A percentile compares a stretch with the other conserved stretches of the same genome.
Evolutionary conservation across 2,113 vertebrate genomes (phyloP).

Genomic region (Pachycephala philippinensis): DNA sequence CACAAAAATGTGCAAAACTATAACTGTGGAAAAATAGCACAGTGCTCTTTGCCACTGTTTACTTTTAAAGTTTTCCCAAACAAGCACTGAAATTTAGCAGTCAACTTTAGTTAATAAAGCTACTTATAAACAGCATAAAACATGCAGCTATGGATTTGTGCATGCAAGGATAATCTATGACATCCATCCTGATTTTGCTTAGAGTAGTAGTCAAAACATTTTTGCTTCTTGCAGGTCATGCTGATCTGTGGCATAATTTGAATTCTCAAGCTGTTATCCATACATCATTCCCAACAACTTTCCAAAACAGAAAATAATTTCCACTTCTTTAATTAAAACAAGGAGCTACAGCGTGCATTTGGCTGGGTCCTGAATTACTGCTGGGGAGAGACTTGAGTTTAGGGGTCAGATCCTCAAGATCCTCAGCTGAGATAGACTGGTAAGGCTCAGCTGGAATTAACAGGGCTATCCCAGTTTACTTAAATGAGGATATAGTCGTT

Average conservation of each 20-base stretch:
- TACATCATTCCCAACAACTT: slow-evolving; percentile 44
- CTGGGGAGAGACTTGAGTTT: background rate
- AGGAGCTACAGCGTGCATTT: background rate
- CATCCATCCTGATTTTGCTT: slow-evolving; percentile 53
- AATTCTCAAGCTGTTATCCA: slow-evolving; percentile 64
- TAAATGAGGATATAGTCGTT: background rate
- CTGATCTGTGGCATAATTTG: slow-evolving; percentile 49
- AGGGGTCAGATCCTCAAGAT: background rate
- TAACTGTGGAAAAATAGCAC: background rate
- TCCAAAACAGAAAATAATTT: slow-evolving; percentile 36
- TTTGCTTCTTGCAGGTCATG: slow-evolving; percentile 55
- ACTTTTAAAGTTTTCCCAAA: slow-evolving; percentile 18
- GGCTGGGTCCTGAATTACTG: background rate
- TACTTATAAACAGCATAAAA: slow-evolving; percentile 16
- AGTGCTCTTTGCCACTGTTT: background rate
- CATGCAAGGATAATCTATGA: slow-evolving; percentile 5
- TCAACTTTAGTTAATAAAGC: slow-evolving; percentile 17
- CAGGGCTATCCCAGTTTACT: background rate
- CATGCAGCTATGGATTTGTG: background rate
- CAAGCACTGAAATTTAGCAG: background rate
- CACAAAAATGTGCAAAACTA: background rate
- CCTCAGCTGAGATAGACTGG: background rate
- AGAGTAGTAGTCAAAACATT: slow-evolving; percentile 61
- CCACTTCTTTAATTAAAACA: slow-evolving; percentile 22
- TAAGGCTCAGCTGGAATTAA: background rate